Base-by-base conservation (phyloP, 2,797 vertebrate species). In the Notolabrus celidotus region DNA sequence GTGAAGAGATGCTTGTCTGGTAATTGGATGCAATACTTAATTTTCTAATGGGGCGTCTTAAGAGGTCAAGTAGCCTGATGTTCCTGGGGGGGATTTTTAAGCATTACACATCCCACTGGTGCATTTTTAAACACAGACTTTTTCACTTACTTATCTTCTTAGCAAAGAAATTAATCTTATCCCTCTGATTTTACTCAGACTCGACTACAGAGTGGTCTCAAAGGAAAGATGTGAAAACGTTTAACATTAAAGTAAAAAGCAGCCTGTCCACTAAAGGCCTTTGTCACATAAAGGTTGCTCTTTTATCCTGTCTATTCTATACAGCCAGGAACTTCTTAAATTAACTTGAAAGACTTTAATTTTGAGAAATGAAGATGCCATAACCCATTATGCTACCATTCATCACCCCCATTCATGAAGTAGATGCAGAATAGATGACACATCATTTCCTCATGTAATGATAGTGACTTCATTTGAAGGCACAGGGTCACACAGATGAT, bases 21-120 rank as follows among this genome's bases (percentile, higher is more conserved):
- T 88, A 90, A 90, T 92, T 90, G 80, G 80, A 87, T 83, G 80
- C 77, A 77, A 82, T 82, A 70, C 80, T 75, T 86, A 79, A 90
- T 90, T 89, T 84, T 74, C 60, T 85, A 86, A 89, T 84, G 77
- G 86, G 79, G 64, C 34, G 2, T 82, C 79, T 85, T 74, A 69
- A 79, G 68, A 84, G 84, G 83, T 92, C 87, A 89, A 90, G 64
- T 60, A 60, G 76, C 70, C 36, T 57, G 4, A 16, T 64, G 74
- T 78, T 89, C 51, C 65, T 70, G 58, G 50, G 61, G 62, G 76
- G 71, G 77, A 73, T 82, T 58, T 79, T 55, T 22, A 65, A 77
- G 56, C 53, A 57, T 74, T 71, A 70, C 57, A 77, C 53, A 55
- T 68, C 79, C 63, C 67, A 65, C 60, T 36, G 66, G 49, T 67